Base-by-base conservation (phyloP, 2,888 invertebrate genomes). In the Proisotoma minuta region DNA sequence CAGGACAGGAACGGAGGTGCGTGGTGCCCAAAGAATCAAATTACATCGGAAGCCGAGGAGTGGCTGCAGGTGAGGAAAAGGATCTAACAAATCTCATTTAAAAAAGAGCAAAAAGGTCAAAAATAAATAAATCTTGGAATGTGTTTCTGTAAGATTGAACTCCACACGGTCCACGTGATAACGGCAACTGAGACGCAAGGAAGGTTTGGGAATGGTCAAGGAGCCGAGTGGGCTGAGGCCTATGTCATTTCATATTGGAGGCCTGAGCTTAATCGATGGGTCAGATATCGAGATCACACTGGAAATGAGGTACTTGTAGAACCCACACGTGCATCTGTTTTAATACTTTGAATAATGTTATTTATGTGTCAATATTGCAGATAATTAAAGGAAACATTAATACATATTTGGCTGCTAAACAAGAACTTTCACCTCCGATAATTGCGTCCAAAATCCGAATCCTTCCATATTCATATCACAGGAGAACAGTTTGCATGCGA, bases 121-220 rank as follows among this genome's bases (percentile, higher is more conserved):
- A n/a, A n/a, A n/a, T n/a, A n/a, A n/a, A n/a, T n/a, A 10, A 34
- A 34, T 34, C 34, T 10, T 8, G 8, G 34, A 34, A 34, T 15
- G 34, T 57, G 23, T 34, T 28, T 52, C 82, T 26, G 57, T 18
- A 79, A 94, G 81, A 84, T 90, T 69, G 87, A 92, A 77, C 82
- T 94, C 69, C 85, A 85, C 75, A 81, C 82, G 18, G 85, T 90
- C 52, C 87, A 88, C 79, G 86, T 92, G 76, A 85, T 95, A 76
- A 90, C 91, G 0, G 87, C 84, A 20, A 84, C 89, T 8, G 85
- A 85, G 71, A 87, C 87, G 0, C 94, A 94, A 79, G 95, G 95
- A 26, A 84, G 95, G 57, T 94, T 91, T 78, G 94, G 93, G 29
- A 92, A 92, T 78, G 92, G 93, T 28, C 86, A 89, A 78, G 94